Evolutionary conservation across 2,888 invertebrate species (phyloP).

Genomic region (Parnassius glacialis): DNA sequence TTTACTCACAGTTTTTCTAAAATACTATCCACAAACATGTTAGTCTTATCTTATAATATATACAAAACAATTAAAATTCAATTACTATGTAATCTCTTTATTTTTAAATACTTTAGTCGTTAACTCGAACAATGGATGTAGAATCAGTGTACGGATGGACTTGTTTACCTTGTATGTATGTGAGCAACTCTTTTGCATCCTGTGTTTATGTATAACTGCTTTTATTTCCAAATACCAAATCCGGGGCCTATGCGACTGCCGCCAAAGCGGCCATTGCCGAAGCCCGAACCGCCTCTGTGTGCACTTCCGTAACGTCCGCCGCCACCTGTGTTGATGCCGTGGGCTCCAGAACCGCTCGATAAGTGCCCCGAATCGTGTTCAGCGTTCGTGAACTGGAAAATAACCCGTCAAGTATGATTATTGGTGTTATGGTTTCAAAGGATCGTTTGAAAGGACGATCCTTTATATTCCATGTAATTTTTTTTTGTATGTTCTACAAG

Average conservation of each 20-base stretch:
- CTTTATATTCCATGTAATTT: no score
- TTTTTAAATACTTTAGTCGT: no score
- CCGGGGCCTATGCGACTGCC: not conserved
- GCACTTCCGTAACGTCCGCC: not conserved
- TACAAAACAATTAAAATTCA: not conserved
- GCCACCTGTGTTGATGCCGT: not conserved
- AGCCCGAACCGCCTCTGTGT: not conserved
- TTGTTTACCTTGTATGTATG: not conserved
- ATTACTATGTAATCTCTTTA: not conserved
- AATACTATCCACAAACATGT: not conserved
- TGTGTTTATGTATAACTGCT: no score
- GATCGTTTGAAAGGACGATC: no score
- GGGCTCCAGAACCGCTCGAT: not conserved
- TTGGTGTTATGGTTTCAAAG: no score
- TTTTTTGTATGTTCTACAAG: no score
- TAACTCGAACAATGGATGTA: no score
- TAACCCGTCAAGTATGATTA: not conserved
- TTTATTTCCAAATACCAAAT: not conserved
- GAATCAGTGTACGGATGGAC: not conserved
- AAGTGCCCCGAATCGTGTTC: not conserved
- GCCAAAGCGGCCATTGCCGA: slow-evolving; percentile 5
- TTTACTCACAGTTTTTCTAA: no score
- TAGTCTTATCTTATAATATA: not conserved
- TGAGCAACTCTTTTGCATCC: no score
- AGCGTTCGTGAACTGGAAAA: not conserved